A percentile compares a stretch with the other conserved stretches of the same genome.
These are phyloP conservation scores for Netelia virgata DNA, from an alignment of 2,888 invertebrate species.

Conservation along the genomic window DNA sequence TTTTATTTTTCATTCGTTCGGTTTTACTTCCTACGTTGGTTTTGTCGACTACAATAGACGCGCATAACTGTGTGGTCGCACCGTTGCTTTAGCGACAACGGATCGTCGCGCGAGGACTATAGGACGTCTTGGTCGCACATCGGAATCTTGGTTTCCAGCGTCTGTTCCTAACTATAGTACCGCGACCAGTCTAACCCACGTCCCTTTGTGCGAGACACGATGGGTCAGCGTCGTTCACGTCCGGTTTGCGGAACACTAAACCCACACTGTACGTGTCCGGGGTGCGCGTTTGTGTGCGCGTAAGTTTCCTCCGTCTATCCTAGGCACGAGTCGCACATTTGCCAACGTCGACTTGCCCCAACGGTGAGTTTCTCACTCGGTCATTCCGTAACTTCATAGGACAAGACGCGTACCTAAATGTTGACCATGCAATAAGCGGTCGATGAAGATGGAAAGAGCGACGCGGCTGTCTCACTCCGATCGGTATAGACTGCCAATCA, in stretches of 20 bases:
- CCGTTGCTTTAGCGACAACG: background rate
- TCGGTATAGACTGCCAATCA: background rate
- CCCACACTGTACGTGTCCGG: constrained; percentile 54
- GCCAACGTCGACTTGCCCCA: constrained; percentile 12
- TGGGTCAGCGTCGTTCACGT: constrained; percentile 64
- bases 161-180: constrained; percentile 37
- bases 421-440: background rate
- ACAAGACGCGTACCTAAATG: background rate
- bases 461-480: background rate
- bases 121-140: constrained; percentile 26
- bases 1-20: background rate
- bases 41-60: background rate
- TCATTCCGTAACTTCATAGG: background rate
- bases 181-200: constrained; percentile 74
- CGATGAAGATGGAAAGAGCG: background rate
- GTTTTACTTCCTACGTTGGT: background rate
- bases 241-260: constrained; percentile 65
- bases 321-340: constrained; percentile 15
- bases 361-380: constrained; percentile 19
- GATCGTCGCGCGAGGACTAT: background rate
- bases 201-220: constrained; percentile 72
- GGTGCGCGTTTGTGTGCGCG: constrained; percentile 36
- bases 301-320: constrained; percentile 21
- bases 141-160: constrained; percentile 51
- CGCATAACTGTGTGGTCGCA: background rate